phyloP scores from a whole-genome alignment of 2,888 invertebrate species.

The Helobdella robusta region DNA sequence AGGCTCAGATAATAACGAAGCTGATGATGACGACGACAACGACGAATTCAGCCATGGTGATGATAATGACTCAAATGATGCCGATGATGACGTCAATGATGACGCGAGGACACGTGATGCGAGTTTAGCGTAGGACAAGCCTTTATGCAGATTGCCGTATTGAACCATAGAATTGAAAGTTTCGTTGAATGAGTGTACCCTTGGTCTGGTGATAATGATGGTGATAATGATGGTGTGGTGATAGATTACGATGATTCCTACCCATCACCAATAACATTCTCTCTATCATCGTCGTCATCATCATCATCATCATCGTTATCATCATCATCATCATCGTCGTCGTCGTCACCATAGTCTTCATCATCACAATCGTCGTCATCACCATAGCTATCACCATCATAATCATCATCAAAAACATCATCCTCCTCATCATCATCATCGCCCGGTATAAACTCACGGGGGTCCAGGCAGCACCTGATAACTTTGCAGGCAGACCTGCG shows the following conservation, averaged over 20 bases:
- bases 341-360: conserved; percentile 16
- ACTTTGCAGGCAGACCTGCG: conserved; percentile 3
- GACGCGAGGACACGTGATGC: no score
- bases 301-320: conserved; percentile 3
- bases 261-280: not conserved
- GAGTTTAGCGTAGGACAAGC: no score
- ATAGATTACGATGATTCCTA: no score
- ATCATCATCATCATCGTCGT: conserved; percentile 13
- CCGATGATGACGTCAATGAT: not conserved
- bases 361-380: conserved; percentile 22
- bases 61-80: not conserved
- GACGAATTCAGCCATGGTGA: not conserved
- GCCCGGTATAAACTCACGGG: not conserved
- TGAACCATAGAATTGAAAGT: no score
- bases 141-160: no score
- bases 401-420: conserved; percentile 24
- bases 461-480: not conserved
- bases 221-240: no score
- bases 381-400: conserved; percentile 8
- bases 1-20: not conserved
- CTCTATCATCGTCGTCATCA: not conserved
- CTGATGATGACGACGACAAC: not conserved
- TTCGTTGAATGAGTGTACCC: no score
- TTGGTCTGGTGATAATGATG: no score
- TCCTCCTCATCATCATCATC: conserved; percentile 25